These are phyloP conservation scores for Arizona elegans DNA, from an alignment of 2,113 vertebrate species.

Conservation along the genomic window DNA sequence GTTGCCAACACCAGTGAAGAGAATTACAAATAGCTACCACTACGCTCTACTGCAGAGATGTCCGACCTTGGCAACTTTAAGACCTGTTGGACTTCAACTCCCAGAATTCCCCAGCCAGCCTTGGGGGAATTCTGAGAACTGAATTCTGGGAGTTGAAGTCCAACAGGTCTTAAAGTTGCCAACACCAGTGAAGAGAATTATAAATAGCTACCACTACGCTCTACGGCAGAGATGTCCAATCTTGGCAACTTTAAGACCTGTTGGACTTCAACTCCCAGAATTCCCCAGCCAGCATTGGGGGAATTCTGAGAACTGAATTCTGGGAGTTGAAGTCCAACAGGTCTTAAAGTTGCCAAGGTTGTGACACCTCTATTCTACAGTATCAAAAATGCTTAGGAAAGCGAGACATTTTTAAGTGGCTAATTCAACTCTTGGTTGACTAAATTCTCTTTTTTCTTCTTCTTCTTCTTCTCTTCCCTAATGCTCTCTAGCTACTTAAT, in stretches of 20 bases:
- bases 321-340: background rate
- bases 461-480: background rate
- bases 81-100: background rate
- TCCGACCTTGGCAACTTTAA: background rate
- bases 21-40: background rate
- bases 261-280: background rate
- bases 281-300: background rate
- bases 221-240: background rate
- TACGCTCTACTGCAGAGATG: background rate
- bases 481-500: conserved; percentile 61
- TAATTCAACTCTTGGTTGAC: background rate
- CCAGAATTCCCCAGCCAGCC: background rate
- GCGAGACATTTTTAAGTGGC: background rate
- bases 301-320: background rate
- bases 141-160: background rate
- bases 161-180: background rate
- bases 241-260: background rate
- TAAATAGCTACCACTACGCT: background rate
- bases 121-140: no score
- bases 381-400: background rate
- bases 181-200: background rate
- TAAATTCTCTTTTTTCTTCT: fast-evolving
- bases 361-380: background rate
- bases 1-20: background rate
- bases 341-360: background rate